A percentile compares a stretch with the other conserved stretches of the same genome.
phyloP scores from a whole-genome alignment of 2,113 vertebrate species.

The Amblyornis subalaris region DNA sequence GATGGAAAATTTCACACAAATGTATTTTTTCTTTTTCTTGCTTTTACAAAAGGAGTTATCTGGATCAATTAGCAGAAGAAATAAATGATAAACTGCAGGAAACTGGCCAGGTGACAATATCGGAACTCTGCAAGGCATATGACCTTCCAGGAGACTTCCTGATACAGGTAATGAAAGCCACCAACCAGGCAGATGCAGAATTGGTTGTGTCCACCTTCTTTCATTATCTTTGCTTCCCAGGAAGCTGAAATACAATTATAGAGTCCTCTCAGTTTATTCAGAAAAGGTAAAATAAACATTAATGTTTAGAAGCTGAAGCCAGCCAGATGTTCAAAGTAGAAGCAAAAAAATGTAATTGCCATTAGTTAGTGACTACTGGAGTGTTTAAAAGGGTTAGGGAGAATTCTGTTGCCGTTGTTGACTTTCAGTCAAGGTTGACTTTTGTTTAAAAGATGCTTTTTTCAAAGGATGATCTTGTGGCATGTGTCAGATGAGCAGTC shows the following conservation, averaged over 20 bases:
- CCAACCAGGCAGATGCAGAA: background rate
- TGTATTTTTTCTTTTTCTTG: background rate
- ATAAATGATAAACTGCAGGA: conserved; percentile 95
- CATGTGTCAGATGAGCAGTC: background rate
- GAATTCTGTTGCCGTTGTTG: background rate
- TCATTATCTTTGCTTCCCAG: background rate
- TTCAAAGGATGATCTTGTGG: background rate
- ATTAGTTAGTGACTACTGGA: background rate
- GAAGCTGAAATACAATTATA: background rate
- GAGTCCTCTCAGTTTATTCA: background rate
- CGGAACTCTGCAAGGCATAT: conserved; percentile 90
- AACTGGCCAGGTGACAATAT: conserved; percentile 88
- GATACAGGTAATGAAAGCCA: conserved; percentile 78
- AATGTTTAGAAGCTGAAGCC: background rate
- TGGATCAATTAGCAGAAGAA: conserved; percentile 91
- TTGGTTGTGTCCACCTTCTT: background rate
- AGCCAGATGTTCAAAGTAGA: background rate
- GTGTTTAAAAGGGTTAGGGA: background rate
- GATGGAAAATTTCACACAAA: background rate
- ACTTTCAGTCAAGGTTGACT: background rate
- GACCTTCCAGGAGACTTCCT: conserved; percentile 94
- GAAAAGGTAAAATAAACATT: background rate
- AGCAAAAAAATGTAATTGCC: background rate
- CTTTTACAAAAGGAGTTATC: conserved; percentile 75
- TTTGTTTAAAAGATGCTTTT: background rate